Base-by-base conservation (phyloP, 1,140 invertebrate species). In the Drosophila willistoni region DNA sequence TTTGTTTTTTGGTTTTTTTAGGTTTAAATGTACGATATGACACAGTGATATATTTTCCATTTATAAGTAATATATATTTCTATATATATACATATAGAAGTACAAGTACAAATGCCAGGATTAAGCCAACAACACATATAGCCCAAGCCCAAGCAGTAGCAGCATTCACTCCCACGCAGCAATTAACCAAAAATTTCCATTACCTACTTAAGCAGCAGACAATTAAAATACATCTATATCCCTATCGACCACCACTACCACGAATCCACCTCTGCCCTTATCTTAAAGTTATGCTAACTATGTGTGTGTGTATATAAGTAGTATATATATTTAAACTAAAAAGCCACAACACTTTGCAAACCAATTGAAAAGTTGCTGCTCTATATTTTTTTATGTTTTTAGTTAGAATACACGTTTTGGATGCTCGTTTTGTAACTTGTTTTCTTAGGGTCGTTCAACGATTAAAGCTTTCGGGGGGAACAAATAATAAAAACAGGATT, bases 11-110 rank as follows among this genome's bases (percentile, higher is more conserved):
- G 25, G 34, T 10, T 77, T 84, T 77, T 84, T 78, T 68, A 78
- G 74, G 71, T 81, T 81, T 90, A 89, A 90, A 89, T 90, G 81
- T 89, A 90, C 85, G 85, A 90, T 90, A 90, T 90, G 85, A 90
- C 84, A 89, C 77, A 89, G 85, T 89, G 84, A 89, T 89, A 89
- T 89, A 89, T 84, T 84, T 29, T 84, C 68, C 73, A 76, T 89
- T 84, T 79, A 77, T 77, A 51, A 51, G 44, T 51, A 51, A 51
- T 51, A 51, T 22, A 51, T 22, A 47, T 17, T 51, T 51, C 44
- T 87, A 89, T 85, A 64, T 59, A 78, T 76, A 70, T 47, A 51
- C 9, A 71, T 73, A 68, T 77, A 73, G 63, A 87, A 89, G 72
- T 87, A 87, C 83, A 87, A 77, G 66, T 82, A 77, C 85, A 83